phyloP scores from a whole-genome alignment of 2,113 vertebrate genomes.

The Bucco capensis region DNA sequence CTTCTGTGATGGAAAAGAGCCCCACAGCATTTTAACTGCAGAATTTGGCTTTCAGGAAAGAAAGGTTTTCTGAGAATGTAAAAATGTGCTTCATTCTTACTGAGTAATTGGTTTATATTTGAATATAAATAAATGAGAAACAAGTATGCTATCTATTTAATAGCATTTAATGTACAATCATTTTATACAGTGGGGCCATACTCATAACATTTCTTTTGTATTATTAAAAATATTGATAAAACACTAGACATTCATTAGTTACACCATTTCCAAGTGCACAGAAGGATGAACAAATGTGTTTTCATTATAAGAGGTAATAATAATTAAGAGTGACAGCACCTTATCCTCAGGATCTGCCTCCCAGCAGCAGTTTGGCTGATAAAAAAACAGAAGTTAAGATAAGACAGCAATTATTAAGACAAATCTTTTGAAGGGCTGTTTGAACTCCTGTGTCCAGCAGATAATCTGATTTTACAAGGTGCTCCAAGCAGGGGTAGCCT shows the following conservation, averaged over 20 bases:
- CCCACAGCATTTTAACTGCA: background rate
- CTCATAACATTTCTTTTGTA: background rate
- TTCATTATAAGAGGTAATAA: slow-evolving; percentile 62
- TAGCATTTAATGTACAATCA: slow-evolving; percentile 13
- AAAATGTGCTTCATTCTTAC: background rate
- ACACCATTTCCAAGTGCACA: slow-evolving; percentile 36
- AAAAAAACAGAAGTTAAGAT: slow-evolving; percentile 65
- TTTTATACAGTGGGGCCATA: background rate
- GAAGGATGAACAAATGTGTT: slow-evolving; percentile 53
- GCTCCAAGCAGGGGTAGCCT: background rate
- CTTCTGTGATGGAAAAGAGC: slow-evolving; percentile 23
- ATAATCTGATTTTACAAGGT: slow-evolving; percentile 71
- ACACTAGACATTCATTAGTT: slow-evolving; percentile 22
- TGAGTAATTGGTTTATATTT: slow-evolving; percentile 23
- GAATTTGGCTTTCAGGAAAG: slow-evolving; percentile 6
- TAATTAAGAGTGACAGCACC: slow-evolving; percentile 64
- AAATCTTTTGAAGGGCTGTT: slow-evolving; percentile 67
- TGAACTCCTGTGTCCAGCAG: slow-evolving; percentile 61
- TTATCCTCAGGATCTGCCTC: slow-evolving; percentile 62
- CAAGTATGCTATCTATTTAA: background rate
- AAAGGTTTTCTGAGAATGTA: background rate
- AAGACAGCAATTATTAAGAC: slow-evolving; percentile 67
- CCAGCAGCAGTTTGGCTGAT: slow-evolving; percentile 57
- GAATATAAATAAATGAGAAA: slow-evolving; percentile 20
- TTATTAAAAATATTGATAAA: slow-evolving; percentile 55